A percentile compares a stretch with the other conserved stretches of the same genome.
phyloP scores from a whole-genome alignment of 2,888 invertebrate genomes.

The Trichogramma dendrolimi region DNA sequence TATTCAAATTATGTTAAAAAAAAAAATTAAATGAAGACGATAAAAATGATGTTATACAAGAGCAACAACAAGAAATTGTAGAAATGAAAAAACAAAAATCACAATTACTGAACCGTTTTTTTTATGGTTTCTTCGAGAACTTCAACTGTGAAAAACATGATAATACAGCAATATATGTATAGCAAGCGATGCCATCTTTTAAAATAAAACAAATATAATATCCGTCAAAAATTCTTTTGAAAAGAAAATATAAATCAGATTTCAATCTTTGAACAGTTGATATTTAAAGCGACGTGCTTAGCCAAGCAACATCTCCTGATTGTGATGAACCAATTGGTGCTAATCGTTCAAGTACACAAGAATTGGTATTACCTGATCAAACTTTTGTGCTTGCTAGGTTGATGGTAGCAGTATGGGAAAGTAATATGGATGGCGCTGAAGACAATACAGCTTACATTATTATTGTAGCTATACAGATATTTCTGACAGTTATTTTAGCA shows the following conservation, averaged over 20 bases:
- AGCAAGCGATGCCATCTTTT: too few relatives aligned
- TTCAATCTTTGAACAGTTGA: slow-evolving; percentile 51
- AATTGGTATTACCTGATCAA: slow-evolving; percentile 78
- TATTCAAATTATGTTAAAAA: too few relatives aligned
- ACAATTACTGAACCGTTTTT: too few relatives aligned
- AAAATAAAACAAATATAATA: too few relatives aligned
- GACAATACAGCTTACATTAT: slow-evolving; percentile 78
- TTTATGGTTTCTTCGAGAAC: too few relatives aligned
- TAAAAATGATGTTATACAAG: too few relatives aligned
- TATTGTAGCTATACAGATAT: slow-evolving; percentile 73
- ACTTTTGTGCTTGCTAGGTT: slow-evolving; percentile 78
- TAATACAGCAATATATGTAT: too few relatives aligned
- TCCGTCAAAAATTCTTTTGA: too few relatives aligned
- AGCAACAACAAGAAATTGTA: too few relatives aligned
- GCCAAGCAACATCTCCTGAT: slow-evolving; percentile 48
- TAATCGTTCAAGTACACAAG: slow-evolving; percentile 64
- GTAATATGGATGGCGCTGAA: slow-evolving; percentile 78
- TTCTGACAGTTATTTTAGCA: slow-evolving; percentile 77
- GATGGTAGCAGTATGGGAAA: slow-evolving; percentile 84
- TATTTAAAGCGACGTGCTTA: slow-evolving; percentile 47
- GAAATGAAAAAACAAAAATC: too few relatives aligned
- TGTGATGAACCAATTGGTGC: slow-evolving; percentile 52
- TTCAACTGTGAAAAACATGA: too few relatives aligned
- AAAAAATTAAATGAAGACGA: too few relatives aligned
- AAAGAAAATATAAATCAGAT: slow-evolving; percentile 53